A percentile compares a stretch with the other conserved stretches of the same genome.
These are phyloP conservation scores for Nomada ruficornis DNA, from an alignment of 2,888 invertebrate genomes.

Conservation along the genomic window DNA sequence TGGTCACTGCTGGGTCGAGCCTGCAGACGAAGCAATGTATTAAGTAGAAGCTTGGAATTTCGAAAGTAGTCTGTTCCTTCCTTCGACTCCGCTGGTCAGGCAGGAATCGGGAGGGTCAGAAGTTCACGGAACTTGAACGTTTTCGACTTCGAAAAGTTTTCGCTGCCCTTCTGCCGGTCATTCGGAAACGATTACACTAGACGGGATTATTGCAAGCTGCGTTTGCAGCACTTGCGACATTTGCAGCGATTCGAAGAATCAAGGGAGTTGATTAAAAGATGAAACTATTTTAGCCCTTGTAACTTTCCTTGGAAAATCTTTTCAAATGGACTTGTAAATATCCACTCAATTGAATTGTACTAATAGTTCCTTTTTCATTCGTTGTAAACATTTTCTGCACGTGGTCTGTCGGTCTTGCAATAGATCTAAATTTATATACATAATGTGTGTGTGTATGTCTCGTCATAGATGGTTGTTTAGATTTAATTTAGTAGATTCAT, in stretches of 20 bases:
- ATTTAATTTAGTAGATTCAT: too few species aligned
- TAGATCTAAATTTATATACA: too few species aligned
- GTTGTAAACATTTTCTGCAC: background rate
- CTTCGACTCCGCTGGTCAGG: conserved; percentile 35
- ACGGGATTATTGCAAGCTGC: conserved; percentile 48
- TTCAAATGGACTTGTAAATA: too few species aligned
- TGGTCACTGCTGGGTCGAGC: conserved; percentile 38
- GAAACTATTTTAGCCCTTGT: conserved; percentile 26
- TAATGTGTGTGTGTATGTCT: too few species aligned
- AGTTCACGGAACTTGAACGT: conserved; percentile 59
- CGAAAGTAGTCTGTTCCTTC: conserved; percentile 45
- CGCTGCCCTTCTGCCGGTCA: conserved; percentile 31
- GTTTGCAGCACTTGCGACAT: conserved; percentile 47
- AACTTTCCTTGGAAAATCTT: background rate
- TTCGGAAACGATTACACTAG: conserved; percentile 47
- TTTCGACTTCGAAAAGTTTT: conserved; percentile 57
- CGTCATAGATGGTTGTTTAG: too few species aligned
- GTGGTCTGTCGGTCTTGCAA: too few species aligned
- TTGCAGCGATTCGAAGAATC: conserved; percentile 50
- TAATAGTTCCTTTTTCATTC: too few species aligned
- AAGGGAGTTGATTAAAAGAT: conserved; percentile 42
- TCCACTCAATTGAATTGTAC: too few species aligned
- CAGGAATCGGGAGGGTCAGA: conserved; percentile 45
- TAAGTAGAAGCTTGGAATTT: conserved; percentile 56
- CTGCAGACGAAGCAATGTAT: conserved; percentile 50